A percentile compares a stretch with the other conserved stretches of the same genome.
phyloP scores from a whole-genome alignment of 2,113 vertebrate genomes.

The Malurus melanocephalus region DNA sequence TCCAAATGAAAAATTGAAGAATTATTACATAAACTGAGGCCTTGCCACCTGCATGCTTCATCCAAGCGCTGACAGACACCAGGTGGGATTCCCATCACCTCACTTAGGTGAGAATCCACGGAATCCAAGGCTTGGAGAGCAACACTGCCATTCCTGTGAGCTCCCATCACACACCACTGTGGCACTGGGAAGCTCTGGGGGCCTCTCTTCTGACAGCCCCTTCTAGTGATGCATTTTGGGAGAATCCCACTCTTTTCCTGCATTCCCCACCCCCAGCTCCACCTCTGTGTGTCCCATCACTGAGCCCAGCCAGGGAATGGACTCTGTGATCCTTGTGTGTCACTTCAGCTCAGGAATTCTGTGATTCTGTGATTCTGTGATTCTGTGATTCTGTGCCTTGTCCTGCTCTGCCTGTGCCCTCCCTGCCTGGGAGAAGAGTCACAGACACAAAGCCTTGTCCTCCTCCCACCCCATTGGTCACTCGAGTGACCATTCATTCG shows the following conservation, averaged over 20 bases:
- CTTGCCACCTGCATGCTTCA: not conserved
- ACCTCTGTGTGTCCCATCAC: fast-evolving
- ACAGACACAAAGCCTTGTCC: not conserved
- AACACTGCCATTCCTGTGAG: fast-evolving
- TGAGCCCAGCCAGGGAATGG: fast-evolving
- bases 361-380: fast-evolving
- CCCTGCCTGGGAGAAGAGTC: not conserved
- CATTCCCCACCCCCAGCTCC: too few species aligned
- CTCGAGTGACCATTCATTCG: not conserved
- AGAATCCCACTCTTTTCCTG: fast-evolving
- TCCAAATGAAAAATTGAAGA: fast-evolving
- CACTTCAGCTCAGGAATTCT: not conserved
- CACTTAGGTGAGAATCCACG: not conserved
- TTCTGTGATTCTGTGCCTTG: not conserved
- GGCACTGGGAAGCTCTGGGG: not conserved
- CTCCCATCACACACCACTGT: not conserved
- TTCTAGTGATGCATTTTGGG: not conserved
- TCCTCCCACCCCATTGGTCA: not conserved
- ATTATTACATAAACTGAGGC: not conserved
- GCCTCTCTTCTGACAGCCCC: fast-evolving
- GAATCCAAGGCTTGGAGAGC: not conserved
- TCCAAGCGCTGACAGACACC: fast-evolving
- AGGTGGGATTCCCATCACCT: not conserved
- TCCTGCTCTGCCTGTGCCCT: not conserved
- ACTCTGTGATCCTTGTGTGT: not conserved